These are phyloP conservation scores for Sapayoa aenigma DNA, from an alignment of 2,113 vertebrate genomes.

Conservation along the genomic window DNA sequence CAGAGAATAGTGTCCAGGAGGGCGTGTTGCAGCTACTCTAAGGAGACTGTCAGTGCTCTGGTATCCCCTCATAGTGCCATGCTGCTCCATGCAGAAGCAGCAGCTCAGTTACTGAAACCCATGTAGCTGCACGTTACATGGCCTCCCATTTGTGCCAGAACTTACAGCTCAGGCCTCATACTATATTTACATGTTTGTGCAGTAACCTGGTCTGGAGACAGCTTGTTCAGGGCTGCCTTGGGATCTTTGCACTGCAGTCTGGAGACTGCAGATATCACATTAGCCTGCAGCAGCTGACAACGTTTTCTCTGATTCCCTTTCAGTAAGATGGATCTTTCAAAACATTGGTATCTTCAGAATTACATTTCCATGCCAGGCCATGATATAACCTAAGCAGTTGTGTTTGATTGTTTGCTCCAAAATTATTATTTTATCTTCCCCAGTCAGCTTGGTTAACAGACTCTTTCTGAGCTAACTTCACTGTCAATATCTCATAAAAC, in stretches of 20 bases:
- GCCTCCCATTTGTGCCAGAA: background rate
- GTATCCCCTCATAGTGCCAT: background rate
- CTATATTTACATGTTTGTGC: background rate
- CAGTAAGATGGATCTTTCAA: background rate
- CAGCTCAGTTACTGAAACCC: background rate
- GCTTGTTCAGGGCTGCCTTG: background rate
- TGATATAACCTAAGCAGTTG: background rate
- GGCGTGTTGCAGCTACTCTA: background rate
- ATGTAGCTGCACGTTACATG: accelerated
- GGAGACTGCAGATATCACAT: background rate
- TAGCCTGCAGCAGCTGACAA: background rate
- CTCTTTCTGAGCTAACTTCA: background rate
- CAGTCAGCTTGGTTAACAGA: background rate
- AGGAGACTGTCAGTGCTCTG: background rate
- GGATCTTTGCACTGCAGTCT: background rate
- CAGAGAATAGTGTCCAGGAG: background rate
- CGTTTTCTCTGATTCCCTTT: background rate
- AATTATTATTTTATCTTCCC: background rate
- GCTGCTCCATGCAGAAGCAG: background rate
- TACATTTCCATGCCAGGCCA: background rate
- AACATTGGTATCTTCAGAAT: background rate
- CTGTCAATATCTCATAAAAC: background rate
- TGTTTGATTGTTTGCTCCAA: background rate
- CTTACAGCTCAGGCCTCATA: background rate
- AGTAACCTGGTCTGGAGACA: background rate